These are phyloP conservation scores for Asobara japonica DNA, from an alignment of 1,140 invertebrate genomes.

Conservation along the genomic window DNA sequence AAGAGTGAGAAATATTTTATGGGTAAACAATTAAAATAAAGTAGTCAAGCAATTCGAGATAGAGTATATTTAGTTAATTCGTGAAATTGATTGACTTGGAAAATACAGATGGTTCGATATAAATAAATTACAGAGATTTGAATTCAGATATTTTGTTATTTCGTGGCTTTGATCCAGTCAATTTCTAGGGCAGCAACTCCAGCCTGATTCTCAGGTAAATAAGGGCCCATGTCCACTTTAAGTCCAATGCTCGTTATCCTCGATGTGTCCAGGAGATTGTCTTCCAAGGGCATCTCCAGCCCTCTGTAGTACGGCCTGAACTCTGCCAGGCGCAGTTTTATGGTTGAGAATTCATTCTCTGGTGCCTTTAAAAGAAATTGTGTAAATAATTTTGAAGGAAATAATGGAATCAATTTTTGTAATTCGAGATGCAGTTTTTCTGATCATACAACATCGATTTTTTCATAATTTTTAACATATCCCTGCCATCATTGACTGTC, in stretches of 20 bases:
- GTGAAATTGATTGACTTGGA: not conserved
- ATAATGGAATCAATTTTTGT: too few relatives aligned
- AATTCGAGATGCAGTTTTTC: too few relatives aligned
- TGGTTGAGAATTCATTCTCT: constrained; percentile 66
- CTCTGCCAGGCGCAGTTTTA: constrained; percentile 68
- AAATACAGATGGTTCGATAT: too few relatives aligned
- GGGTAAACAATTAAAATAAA: too few relatives aligned
- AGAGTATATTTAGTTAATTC: too few relatives aligned
- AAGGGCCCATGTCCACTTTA: constrained; percentile 75
- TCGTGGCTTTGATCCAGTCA: constrained; percentile 71
- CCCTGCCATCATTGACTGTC: too few relatives aligned
- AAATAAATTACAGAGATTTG: too few relatives aligned
- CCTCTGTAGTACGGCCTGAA: constrained; percentile 75
- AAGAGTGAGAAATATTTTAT: too few relatives aligned
- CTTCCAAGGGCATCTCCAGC: constrained; percentile 63
- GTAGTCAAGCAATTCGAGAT: too few relatives aligned
- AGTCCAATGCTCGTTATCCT: constrained; percentile 72
- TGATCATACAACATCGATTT: too few relatives aligned
- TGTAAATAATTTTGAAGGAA: not conserved
- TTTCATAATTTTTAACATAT: too few relatives aligned
- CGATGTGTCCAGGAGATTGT: constrained; percentile 69
- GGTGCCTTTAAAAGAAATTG: constrained; percentile 64
- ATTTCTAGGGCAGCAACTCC: constrained; percentile 75
- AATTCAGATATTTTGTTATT: constrained; percentile 43
- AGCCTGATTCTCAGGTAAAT: constrained; percentile 72